Percentiles rank a stretch among this genome's conserved stretches.
Conservation (phyloP, 2,113 vertebrate species). For the Lepus timidus region DNA sequence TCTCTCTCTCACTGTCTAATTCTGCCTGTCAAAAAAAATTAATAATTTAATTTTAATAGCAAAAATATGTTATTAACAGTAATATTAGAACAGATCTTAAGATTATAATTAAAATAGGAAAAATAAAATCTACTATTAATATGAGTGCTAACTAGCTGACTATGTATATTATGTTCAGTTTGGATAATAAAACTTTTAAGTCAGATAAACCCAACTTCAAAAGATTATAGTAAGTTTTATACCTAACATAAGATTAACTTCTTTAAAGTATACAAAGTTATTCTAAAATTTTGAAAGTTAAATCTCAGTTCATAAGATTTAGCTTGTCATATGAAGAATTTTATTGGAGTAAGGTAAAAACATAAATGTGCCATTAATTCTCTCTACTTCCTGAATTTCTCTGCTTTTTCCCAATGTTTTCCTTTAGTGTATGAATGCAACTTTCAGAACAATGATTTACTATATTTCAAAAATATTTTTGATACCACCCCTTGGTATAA, state of each 20-base stretch:
- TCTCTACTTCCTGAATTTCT: not conserved
- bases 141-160: not conserved
- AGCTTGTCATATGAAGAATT: not conserved
- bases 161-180: not conserved
- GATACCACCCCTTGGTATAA: not conserved
- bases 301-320: conserved; percentile 15
- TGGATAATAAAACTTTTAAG: conserved; percentile 46
- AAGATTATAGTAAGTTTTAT: conserved; percentile 33
- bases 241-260: conserved; percentile 3
- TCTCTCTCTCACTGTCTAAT: too few species aligned
- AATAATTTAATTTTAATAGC: conserved; percentile 32
- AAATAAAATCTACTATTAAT: conserved; percentile 45
- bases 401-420: conserved; percentile 3
- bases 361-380: not conserved
- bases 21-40: too few species aligned
- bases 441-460: conserved; percentile 38
- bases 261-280: not conserved
- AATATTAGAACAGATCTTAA: not conserved
- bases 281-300: conserved; percentile 47
- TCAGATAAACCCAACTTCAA: conserved; percentile 51
- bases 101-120: conserved; percentile 11
- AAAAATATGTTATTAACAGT: not conserved
- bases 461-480: conserved; percentile 36
- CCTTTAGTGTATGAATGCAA: not conserved
- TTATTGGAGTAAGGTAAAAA: not conserved